phyloP scores from a whole-genome alignment of 2,888 invertebrate species.

The Caradrina kadenii region DNA sequence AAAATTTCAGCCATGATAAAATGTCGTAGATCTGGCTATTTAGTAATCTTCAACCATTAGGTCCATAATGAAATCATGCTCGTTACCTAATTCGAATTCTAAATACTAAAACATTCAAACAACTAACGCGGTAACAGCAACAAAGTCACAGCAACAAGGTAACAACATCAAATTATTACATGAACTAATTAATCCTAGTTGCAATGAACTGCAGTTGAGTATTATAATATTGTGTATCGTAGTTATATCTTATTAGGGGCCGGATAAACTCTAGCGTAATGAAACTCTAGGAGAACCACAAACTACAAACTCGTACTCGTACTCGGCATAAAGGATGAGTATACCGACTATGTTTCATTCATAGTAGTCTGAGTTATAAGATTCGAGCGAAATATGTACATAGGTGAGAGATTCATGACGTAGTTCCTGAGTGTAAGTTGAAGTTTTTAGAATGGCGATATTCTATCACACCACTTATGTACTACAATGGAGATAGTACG shows the following conservation, averaged over 20 bases:
- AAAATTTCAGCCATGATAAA: too few species aligned
- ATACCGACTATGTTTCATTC: slow-evolving; percentile 61
- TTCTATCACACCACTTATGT: too few species aligned
- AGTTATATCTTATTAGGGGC: slow-evolving; percentile 55
- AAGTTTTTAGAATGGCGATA: too few species aligned
- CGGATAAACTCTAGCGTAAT: slow-evolving; percentile 60
- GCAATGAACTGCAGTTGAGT: slow-evolving; percentile 42
- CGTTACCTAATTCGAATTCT: too few species aligned
- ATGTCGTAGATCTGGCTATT: too few species aligned
- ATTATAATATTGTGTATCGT: slow-evolving; percentile 54
- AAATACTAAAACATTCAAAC: not conserved
- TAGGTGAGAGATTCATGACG: too few species aligned
- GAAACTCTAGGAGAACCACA: slow-evolving; percentile 62
- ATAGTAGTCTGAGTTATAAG: slow-evolving; percentile 31
- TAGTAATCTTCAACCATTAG: too few species aligned
- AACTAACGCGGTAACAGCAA: too few species aligned
- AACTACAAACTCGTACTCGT: slow-evolving; percentile 67
- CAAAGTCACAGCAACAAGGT: slow-evolving; percentile 8
- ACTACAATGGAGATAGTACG: too few species aligned
- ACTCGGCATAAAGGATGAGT: slow-evolving; percentile 66
- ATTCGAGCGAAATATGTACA: not conserved
- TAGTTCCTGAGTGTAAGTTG: too few species aligned
- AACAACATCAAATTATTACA: slow-evolving; percentile 30
- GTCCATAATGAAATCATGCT: too few species aligned
- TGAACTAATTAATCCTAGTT: slow-evolving; percentile 44